phyloP scores from a whole-genome alignment of 2,797 vertebrate species.

The Potorous gilbertii region DNA sequence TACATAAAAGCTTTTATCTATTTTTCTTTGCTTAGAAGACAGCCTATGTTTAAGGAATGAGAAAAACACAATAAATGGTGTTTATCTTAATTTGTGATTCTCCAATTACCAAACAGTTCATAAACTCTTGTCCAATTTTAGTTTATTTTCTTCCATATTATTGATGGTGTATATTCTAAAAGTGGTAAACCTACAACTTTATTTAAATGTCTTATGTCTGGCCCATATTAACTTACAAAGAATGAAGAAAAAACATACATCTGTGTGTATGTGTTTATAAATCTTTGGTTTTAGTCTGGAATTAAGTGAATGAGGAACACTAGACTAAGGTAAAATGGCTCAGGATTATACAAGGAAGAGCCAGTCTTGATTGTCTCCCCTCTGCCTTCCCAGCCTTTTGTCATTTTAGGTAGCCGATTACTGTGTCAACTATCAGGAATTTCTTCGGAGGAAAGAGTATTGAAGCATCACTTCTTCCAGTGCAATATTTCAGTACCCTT shows the following conservation, averaged over 20 bases:
- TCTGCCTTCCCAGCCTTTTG: neutral
- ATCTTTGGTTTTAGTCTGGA: neutral
- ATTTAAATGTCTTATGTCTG: conserved; percentile 18
- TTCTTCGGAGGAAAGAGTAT: neutral
- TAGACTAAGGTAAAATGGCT: neutral
- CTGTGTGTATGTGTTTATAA: neutral
- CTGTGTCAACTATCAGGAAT: neutral
- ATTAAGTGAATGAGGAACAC: neutral
- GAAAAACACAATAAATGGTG: conserved; percentile 28
- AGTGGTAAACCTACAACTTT: conserved; percentile 1
- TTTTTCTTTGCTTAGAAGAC: conserved; percentile 58
- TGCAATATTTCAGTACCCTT: neutral
- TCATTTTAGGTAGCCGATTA: neutral
- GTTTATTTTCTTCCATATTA: conserved; percentile 47
- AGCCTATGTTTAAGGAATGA: conserved; percentile 53
- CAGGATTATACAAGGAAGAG: neutral
- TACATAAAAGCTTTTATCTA: conserved; percentile 49
- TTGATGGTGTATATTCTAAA: conserved; percentile 3
- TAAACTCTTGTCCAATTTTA: conserved; percentile 51
- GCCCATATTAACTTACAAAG: neutral
- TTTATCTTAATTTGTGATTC: conserved; percentile 45
- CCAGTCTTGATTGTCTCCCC: neutral
- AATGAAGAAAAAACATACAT: neutral
- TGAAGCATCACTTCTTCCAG: neutral
- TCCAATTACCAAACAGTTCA: neutral